Evolutionary conservation across 2,797 vertebrate genomes (phyloP).

Genomic region (Taeniopygia guttata): DNA sequence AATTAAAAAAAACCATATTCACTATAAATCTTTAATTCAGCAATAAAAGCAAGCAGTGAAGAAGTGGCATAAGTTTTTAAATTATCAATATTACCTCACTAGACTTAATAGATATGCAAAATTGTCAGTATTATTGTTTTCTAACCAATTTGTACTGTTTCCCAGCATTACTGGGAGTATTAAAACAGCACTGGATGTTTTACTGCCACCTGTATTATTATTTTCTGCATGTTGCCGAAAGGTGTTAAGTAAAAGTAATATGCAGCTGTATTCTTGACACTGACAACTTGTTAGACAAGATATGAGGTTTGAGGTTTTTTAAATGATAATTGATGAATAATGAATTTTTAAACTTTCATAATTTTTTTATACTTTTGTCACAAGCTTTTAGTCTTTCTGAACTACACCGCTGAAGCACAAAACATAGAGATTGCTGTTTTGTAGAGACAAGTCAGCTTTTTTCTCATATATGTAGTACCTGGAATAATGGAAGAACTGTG

Average conservation of each 20-base stretch:
- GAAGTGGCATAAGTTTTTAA: slow-evolving; percentile 51
- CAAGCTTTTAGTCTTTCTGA: slow-evolving; percentile 63
- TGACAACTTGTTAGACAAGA: slow-evolving; percentile 52
- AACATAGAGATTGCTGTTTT: neutral
- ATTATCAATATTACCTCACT: slow-evolving; percentile 76
- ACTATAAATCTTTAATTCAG: slow-evolving; percentile 68
- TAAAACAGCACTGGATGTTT: slow-evolving; percentile 35
- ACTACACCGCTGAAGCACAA: slow-evolving; percentile 65
- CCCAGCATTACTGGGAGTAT: slow-evolving; percentile 63
- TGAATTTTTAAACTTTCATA: slow-evolving; percentile 37
- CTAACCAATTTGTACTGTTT: slow-evolving; percentile 69
- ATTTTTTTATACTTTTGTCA: slow-evolving; percentile 48
- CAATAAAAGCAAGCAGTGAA: slow-evolving; percentile 73
- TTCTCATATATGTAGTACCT: neutral
- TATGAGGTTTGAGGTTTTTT: slow-evolving; percentile 35
- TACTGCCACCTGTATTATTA: slow-evolving; percentile 30
- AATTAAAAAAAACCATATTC: neutral
- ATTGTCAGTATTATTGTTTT: slow-evolving; percentile 56
- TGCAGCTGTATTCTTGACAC: slow-evolving; percentile 60
- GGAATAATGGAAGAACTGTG: neutral
- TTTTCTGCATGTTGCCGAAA: slow-evolving; percentile 51
- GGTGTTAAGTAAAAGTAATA: slow-evolving; percentile 57
- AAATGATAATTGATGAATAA: slow-evolving; percentile 23
- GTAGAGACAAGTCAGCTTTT: neutral
- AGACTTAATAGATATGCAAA: slow-evolving; percentile 78